Conservation (phyloP, 1,140 invertebrate genomes). For the Scaptomyza pallida region DNA sequence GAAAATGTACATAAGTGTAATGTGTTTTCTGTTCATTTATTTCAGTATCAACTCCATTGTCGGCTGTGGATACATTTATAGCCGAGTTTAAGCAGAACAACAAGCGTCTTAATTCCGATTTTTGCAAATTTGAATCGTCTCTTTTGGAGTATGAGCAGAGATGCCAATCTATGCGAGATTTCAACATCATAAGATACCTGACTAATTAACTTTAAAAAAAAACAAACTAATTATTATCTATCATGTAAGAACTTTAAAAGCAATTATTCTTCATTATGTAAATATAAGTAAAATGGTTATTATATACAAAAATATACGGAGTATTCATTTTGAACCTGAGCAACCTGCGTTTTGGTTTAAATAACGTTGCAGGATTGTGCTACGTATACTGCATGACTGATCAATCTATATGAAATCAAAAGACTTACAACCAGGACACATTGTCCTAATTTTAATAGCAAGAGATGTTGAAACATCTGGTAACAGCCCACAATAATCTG, state of each 20-base stretch:
- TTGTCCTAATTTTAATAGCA: too few species aligned
- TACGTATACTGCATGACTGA: too few species aligned
- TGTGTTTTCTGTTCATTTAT: background rate
- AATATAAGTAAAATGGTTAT: background rate
- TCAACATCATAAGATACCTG: slow-evolving; percentile 53
- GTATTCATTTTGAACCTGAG: too few species aligned
- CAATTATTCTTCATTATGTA: background rate
- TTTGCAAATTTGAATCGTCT: slow-evolving; percentile 51
- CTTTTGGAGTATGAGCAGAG: slow-evolving; percentile 65
- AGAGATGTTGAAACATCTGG: too few species aligned
- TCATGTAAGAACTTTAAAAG: background rate
- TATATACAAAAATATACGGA: too few species aligned
- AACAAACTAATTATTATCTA: background rate
- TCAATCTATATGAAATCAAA: too few species aligned
- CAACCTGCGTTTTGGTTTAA: too few species aligned
- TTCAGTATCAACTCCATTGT: slow-evolving; percentile 15
- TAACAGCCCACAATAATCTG: too few species aligned
- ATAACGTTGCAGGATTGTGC: too few species aligned
- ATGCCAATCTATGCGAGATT: slow-evolving; percentile 64
- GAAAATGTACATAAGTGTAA: background rate
- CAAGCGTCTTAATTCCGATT: slow-evolving; percentile 57
- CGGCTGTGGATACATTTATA: slow-evolving; percentile 49
- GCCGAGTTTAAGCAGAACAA: slow-evolving; percentile 57
- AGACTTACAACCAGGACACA: too few species aligned
- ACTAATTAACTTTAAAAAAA: background rate